Conservation (phyloP, 2,797 vertebrate species). For the Enteromius viviparus region DNA sequence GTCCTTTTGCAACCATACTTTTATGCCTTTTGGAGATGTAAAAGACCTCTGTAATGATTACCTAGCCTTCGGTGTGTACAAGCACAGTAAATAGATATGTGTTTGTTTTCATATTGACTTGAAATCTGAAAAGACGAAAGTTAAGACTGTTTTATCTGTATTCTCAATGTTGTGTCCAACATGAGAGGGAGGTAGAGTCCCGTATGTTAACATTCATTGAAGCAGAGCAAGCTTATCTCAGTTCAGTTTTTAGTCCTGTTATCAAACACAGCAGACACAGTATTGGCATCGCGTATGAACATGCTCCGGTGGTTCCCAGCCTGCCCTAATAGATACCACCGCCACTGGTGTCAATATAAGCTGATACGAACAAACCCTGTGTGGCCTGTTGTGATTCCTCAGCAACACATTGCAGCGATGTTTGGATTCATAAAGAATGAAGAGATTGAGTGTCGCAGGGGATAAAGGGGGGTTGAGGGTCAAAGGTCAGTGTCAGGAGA, state of each 20-base stretch:
- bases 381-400: constrained; percentile 14
- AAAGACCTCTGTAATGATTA: neutral
- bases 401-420: neutral
- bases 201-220: neutral
- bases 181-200: neutral
- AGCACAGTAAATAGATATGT: neutral
- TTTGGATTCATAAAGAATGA: neutral
- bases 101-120: neutral
- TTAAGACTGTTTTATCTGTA: neutral
- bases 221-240: constrained; percentile 9
- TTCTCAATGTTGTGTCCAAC: neutral
- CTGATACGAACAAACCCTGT: neutral
- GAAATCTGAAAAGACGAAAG: neutral
- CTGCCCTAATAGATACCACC: constrained; percentile 3
- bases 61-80: neutral
- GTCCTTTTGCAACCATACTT: neutral
- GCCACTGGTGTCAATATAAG: constrained; percentile 7
- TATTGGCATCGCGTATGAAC: neutral
- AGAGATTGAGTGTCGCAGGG: neutral
- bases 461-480: constrained; percentile 29
- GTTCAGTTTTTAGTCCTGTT: neutral
- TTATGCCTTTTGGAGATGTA: neutral
- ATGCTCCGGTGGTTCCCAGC: constrained; percentile 6
- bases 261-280: constrained; percentile 7
- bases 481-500: constrained; percentile 56